Evolutionary conservation across 2,888 invertebrate species (phyloP), one percentile per base, ranked within the genome.

Genomic region (Plagodis pulveraria): DNA sequence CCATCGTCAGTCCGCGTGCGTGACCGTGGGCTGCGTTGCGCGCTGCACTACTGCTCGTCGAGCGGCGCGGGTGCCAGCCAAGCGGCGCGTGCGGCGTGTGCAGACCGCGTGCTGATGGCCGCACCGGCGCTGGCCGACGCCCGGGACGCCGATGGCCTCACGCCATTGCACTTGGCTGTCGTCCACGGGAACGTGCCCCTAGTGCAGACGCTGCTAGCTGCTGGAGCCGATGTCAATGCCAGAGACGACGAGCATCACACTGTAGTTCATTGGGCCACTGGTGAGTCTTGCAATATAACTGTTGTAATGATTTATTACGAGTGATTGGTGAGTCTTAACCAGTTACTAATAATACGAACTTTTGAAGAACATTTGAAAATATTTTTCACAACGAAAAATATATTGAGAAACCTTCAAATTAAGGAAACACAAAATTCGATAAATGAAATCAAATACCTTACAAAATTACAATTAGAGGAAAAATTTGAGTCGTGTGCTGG

Each of bases 221-320:
- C 96, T 71, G 97, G 97, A 43, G 98, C 98, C 7, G 96, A 98
- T 79, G 96, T 99, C 67, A 96, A 97, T 84, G 96, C 97, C 47
- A 94, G 97, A 69, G 99, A 99, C 86, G 96, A 97, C 76, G 99
- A 99, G 83, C 96, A 97, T 62, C 99, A 99, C 84, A 98, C 98
- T 2, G 97, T 98, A 47, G 96, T 99, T 8, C 99, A 99, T 86
- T 99, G 99, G 99, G 99, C 99, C 12, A 98, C 99, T 68, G 99
- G 99, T 98, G 84, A 90, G 90, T 5, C 12, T 8, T 42, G 5
- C 12, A 0, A 5, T 38, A 43, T 36, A 2, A 22, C 22, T 22
- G 22, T 22, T 2, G 22, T 22, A 22, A 22, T 4, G 22, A 22
- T 22, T 22, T 22, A 4, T 22, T 22, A 1, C 22, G 22, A 22